Evolutionary conservation across 2,113 vertebrate species (phyloP), one percentile per base, ranked within the genome.

Genomic region (Sinosuthora webbiana): DNA sequence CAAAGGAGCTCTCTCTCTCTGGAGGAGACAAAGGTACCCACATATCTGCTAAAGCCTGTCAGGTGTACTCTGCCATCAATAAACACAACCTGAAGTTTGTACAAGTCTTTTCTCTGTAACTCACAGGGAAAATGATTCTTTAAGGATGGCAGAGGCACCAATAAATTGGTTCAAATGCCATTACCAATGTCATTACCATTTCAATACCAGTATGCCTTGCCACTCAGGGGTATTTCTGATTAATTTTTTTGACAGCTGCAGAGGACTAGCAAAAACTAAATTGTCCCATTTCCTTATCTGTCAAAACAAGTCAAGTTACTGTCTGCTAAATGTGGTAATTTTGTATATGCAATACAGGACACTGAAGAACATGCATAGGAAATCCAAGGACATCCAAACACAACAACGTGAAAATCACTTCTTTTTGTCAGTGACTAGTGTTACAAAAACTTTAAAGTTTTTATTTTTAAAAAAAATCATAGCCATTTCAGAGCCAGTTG

Each of bases 51-150:
- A 30, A 75, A 57, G 15, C 24, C 67, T 24, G 4, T 12, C 41
- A 19, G 47, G 17, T 15, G 10, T 3, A 35, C 6, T 4, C 17
- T 60, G 57, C 15, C 53, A 49, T 35, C 31, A 57, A 23, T 5
- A 44, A 85, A 20, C 11, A 50, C 23, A 47, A 44, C 62, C 8
- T 42, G 0, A 45, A 50, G 19, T 13, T 60, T 1, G 0, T 5
- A 28, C 6, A 45, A 41, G 6, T 24, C 39, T 64, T 11, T n/a
- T 52, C 39, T 47, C 41, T n/a, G 15, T 11, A 81, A 82, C 14
- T 49, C 47, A 65, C 22, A 33, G 7, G 30, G 14, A 39, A 91
- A 75, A 24, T 7, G 0, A 28, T 27, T 49, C 49, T 50, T 4
- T 11, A 57, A 71, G 49, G 12, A 31, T 21, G 10, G 21, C 45